Base-by-base conservation (phyloP, 2,797 vertebrate genomes). In the Enteromius viviparus region DNA sequence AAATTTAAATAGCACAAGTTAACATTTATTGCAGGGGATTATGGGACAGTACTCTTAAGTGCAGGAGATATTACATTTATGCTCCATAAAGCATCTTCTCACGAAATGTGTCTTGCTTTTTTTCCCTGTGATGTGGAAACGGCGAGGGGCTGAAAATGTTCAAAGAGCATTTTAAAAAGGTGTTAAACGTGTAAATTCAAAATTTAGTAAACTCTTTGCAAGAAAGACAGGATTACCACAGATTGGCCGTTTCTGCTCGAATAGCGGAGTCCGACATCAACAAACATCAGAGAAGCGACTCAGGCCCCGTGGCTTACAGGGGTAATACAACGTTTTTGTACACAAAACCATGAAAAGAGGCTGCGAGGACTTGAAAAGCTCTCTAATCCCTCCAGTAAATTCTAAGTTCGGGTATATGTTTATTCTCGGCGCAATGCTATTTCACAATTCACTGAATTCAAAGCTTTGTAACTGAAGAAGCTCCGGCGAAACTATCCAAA, bases 161-260 rank as follows among this genome's bases (percentile, higher is more conserved):
- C 87, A 87, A 82, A 87, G 85, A 84, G 82, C 88, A 76, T 85
- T 88, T 89, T 86, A 84, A 87, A 42, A 87, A 89, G 82, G 89
- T 87, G 87, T 89, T 87, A 87, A 88, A 87, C 84, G 88, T 91
- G 87, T 90, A 89, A 83, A 87, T 90, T 88, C 84, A 80, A 82
- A 86, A 87, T 84, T 34, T 86, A 82, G 84, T 84, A 80, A 85
- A 80, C 82, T 87, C 81, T 83, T 81, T 81, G 84, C 78, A 86
- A 87, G 87, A 89, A 90, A 84, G 79, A 76, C 66, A 68, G 65
- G 87, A 89, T 89, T 88, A 88, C 76, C 82, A 75, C 78, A 83
- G 77, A 89, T 89, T 85, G 84, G 53, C 83, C 70, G 80, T 87
- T 90, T 87, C 85, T 75, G 83, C 74, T 58, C 69, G 37, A 81